Percentiles rank a stretch among this genome's conserved stretches.
phyloP scores from a whole-genome alignment of 2,888 invertebrate species.

The Polietes domitor region DNA sequence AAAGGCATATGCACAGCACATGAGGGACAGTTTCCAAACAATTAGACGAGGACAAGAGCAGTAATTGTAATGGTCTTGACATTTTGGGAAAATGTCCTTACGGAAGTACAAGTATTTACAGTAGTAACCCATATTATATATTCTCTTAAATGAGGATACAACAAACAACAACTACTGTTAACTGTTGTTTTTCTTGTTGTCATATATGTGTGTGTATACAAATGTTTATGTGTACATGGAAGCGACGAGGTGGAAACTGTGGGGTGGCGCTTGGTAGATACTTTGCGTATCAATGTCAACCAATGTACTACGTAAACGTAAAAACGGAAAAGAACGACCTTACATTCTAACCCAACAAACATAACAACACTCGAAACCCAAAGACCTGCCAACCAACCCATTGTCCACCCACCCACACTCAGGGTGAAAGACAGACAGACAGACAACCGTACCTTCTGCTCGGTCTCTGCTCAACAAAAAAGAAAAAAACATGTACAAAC shows the following conservation, averaged over 20 bases:
- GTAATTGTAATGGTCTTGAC: background rate
- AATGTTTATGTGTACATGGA: conserved; percentile 25
- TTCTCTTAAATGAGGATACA: background rate
- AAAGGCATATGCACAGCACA: no score
- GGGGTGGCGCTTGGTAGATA: background rate
- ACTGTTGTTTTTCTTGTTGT: background rate
- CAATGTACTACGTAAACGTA: conserved; percentile 37
- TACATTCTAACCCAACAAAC: conserved; percentile 38
- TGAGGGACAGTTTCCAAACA: background rate
- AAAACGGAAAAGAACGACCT: conserved; percentile 56
- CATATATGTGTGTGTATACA: conserved; percentile 1
- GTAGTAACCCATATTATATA: conserved; percentile 10
- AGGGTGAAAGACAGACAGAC: background rate
- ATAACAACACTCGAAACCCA: conserved; percentile 1
- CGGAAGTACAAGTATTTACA: conserved; percentile 5
- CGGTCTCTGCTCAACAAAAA: background rate
- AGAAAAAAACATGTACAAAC: background rate
- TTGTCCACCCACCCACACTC: no score
- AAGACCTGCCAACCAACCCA: no score
- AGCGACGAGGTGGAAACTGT: background rate
- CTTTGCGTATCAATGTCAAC: conserved; percentile 61
- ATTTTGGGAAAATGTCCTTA: background rate
- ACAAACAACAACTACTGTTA: background rate
- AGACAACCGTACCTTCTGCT: no score
- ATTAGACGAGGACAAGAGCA: background rate